Evolutionary conservation across 1,140 invertebrate genomes (phyloP).

Genomic region (Archegozetes longisetosus): DNA sequence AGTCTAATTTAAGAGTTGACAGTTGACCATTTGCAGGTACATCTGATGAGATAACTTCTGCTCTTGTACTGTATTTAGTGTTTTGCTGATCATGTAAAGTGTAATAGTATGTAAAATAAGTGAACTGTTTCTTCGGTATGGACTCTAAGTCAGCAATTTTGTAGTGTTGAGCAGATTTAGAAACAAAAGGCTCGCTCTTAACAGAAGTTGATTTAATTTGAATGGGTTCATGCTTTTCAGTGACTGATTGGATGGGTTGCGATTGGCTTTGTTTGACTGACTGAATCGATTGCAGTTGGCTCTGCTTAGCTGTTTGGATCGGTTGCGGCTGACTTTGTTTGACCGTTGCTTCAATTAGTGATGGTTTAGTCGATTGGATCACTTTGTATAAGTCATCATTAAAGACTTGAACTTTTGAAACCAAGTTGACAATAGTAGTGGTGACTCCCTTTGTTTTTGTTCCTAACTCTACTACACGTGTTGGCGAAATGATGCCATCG

Average conservation of each 20-base stretch:
- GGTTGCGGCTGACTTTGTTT: neutral
- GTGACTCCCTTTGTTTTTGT: slow-evolving; percentile 16
- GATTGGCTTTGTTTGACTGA: neutral
- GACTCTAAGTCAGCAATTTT: slow-evolving; percentile 12
- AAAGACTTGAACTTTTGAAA: slow-evolving; percentile 11
- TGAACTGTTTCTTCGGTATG: slow-evolving; percentile 18
- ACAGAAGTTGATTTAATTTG: neutral
- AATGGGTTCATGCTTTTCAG: neutral
- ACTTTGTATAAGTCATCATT: slow-evolving; percentile 16
- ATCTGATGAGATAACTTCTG: slow-evolving; percentile 19
- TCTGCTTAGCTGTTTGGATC: neutral
- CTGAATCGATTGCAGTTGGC: neutral
- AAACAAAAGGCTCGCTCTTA: neutral
- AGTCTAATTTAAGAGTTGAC: slow-evolving; percentile 11
- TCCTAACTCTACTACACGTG: slow-evolving; percentile 11
- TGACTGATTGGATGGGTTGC: neutral
- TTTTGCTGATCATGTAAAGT: slow-evolving; percentile 21
- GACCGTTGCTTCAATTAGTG: neutral
- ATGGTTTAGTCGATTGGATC: slow-evolving; percentile 10
- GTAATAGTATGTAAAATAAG: slow-evolving; percentile 21
- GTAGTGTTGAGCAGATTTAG: neutral
- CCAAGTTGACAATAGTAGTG: slow-evolving; percentile 16
- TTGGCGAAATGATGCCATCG: slow-evolving; percentile 9
- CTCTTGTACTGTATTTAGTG: slow-evolving; percentile 17
- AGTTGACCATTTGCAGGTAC: slow-evolving; percentile 5